Conservation (phyloP, 1,140 invertebrate species). For the Temnothorax longispinosus region DNA sequence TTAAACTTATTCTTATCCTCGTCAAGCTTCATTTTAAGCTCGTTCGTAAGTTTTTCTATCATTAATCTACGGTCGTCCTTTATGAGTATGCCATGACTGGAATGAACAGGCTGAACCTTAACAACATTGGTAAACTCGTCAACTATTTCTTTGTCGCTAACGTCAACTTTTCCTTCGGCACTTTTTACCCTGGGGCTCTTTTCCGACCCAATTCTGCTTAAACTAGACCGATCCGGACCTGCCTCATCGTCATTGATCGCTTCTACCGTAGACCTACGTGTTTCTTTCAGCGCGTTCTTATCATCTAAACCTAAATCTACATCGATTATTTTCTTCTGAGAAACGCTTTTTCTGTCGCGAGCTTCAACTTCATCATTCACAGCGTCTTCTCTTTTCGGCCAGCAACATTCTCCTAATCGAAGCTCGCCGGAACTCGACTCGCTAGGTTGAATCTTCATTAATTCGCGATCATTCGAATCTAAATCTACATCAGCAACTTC, state of each 20-base stretch:
- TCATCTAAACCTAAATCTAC: not conserved
- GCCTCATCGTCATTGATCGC: not conserved
- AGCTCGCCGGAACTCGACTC: constrained; percentile 35
- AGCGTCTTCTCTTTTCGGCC: constrained; percentile 30
- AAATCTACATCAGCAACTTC: constrained; percentile 7
- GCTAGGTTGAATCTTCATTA: not conserved
- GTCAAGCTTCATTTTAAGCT: not conserved
- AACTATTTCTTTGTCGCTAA: constrained; percentile 21
- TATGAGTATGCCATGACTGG: constrained; percentile 2
- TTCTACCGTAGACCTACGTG: not conserved
- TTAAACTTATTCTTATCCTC: not conserved
- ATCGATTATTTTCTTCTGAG: constrained; percentile 9
- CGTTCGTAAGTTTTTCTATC: constrained; percentile 10
- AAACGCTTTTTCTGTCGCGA: not conserved
- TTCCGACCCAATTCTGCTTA: not conserved
- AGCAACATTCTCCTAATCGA: constrained; percentile 48
- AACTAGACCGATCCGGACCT: constrained; percentile 5
- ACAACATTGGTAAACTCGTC: constrained; percentile 64
- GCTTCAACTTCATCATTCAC: not conserved
- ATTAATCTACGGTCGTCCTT: constrained; percentile 24
- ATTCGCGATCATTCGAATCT: not conserved
- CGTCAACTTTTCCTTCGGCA: not conserved
- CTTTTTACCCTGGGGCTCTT: not conserved
- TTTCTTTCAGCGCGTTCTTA: not conserved
- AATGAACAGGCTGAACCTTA: constrained; percentile 63